Percentiles rank a stretch among this genome's conserved stretches.
phyloP scores from a whole-genome alignment of 1,140 invertebrate genomes.

The Metaphire vulgaris region DNA sequence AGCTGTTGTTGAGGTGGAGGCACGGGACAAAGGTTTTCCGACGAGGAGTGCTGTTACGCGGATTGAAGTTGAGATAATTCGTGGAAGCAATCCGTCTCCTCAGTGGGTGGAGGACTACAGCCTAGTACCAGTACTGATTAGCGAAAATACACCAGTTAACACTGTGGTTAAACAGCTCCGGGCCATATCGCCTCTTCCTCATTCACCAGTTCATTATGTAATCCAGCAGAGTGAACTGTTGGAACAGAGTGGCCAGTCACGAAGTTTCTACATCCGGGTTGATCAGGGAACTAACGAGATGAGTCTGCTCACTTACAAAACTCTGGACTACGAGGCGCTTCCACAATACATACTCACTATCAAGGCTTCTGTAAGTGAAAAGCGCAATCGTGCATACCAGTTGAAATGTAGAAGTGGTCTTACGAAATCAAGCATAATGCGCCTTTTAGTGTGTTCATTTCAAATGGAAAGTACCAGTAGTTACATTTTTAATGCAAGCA shows the following conservation, averaged over 20 bases:
- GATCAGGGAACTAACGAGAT: conserved; percentile 30
- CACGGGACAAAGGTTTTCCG: conserved; percentile 24
- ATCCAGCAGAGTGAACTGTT: conserved; percentile 66
- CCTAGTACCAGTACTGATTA: conserved; percentile 13
- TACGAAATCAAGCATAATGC: neutral
- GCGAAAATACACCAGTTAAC: conserved; percentile 29
- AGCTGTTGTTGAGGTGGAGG: conserved; percentile 19
- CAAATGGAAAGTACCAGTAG: neutral
- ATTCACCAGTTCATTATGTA: conserved; percentile 78
- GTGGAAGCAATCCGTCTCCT: conserved; percentile 25
- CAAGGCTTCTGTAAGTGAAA: conserved; percentile 71
- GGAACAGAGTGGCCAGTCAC: conserved; percentile 28
- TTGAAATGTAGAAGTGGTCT: neutral
- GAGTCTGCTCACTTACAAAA: conserved; percentile 77
- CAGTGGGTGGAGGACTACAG: conserved; percentile 30
- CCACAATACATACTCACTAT: conserved; percentile 93
- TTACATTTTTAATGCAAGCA: neutral
- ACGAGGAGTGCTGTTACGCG: conserved; percentile 2
- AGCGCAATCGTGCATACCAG: neutral
- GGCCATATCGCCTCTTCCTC: conserved; percentile 21
- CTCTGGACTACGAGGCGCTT: conserved; percentile 86
- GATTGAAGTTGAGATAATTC: conserved; percentile 26
- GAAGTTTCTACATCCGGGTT: conserved; percentile 24
- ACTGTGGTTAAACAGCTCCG: conserved; percentile 20
- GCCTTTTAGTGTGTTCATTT: neutral